phyloP scores from a whole-genome alignment of 2,888 invertebrate genomes.

The Lithophane ornitopus region DNA sequence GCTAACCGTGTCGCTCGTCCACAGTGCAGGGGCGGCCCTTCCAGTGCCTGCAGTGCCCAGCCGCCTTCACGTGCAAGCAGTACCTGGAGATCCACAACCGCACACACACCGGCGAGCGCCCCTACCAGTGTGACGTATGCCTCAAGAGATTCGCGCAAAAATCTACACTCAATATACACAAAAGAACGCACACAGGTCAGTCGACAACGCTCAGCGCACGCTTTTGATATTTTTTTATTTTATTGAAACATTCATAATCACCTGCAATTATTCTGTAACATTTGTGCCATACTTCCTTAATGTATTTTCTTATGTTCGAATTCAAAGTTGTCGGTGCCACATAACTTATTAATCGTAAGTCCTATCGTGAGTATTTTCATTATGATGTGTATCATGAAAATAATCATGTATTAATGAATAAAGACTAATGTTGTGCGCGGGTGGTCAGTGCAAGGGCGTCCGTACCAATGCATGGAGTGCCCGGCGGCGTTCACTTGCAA shows the following conservation, averaged over 20 bases:
- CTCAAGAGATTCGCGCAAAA: constrained; percentile 95
- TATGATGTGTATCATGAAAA: constrained; percentile 50
- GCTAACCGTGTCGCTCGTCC: constrained; percentile 74
- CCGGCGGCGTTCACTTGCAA: constrained; percentile 91
- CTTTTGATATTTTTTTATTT: constrained; percentile 42
- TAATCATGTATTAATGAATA: constrained; percentile 45
- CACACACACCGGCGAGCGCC: constrained; percentile 90
- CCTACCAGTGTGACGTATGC: constrained; percentile 93
- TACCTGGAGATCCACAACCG: constrained; percentile 90
- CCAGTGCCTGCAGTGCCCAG: constrained; percentile 91
- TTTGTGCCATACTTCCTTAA: constrained; percentile 50
- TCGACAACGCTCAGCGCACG: constrained; percentile 61
- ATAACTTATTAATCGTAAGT: constrained; percentile 69
- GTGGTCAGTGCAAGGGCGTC: constrained; percentile 89
- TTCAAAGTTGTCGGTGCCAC: constrained; percentile 89
- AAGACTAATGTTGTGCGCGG: constrained; percentile 66
- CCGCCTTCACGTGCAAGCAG: constrained; percentile 91
- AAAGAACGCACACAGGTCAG: constrained; percentile 93
- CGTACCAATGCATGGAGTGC: constrained; percentile 90
- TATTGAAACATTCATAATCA: constrained; percentile 56
- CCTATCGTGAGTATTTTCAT: constrained; percentile 69
- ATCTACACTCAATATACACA: constrained; percentile 95
- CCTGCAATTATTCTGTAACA: constrained; percentile 44
- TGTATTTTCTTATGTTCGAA: constrained; percentile 59
- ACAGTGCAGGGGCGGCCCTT: constrained; percentile 91